Evolutionary conservation across 1,140 invertebrate genomes (phyloP).

Genomic region (Augochlora pura): DNA sequence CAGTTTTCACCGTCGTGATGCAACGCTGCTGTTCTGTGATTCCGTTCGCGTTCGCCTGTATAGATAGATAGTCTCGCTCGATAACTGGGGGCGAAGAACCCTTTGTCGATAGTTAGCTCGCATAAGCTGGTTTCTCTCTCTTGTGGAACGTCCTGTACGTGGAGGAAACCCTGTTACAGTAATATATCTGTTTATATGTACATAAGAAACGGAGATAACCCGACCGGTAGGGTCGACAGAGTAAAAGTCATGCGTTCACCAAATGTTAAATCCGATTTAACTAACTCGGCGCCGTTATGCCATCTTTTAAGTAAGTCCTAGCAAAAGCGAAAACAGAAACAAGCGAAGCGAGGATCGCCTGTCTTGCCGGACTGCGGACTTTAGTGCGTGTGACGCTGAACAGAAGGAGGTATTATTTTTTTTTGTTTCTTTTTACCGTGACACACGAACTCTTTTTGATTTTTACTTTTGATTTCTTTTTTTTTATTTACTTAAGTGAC

Average conservation of each 20-base stretch:
- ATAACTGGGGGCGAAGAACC: background rate
- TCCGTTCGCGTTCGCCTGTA: background rate
- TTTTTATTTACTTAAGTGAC: too few species aligned
- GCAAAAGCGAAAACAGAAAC: conserved; percentile 8
- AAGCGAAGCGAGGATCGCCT: too few species aligned
- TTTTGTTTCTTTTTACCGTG: too few species aligned
- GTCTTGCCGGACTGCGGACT: too few species aligned
- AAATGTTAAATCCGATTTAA: conserved; percentile 68
- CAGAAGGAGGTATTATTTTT: too few species aligned
- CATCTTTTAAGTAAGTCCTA: conserved; percentile 51
- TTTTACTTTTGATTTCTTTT: too few species aligned
- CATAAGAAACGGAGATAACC: conserved; percentile 65
- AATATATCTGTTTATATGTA: conserved; percentile 73
- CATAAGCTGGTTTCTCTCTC: conserved; percentile 2
- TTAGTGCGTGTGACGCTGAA: too few species aligned
- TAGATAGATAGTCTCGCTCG: background rate
- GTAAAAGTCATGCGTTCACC: conserved; percentile 66
- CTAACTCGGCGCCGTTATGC: conserved; percentile 41
- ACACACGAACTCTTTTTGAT: too few species aligned
- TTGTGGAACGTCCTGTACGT: conserved; percentile 54
- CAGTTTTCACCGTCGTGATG: background rate
- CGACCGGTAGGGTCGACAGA: conserved; percentile 55
- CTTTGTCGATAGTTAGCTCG: too few species aligned
- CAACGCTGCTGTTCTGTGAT: too few species aligned
- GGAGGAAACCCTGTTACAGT: conserved; percentile 60